These are phyloP conservation scores for Cryptocephalus primarius DNA, from an alignment of 2,888 invertebrate genomes.

Conservation along the genomic window DNA sequence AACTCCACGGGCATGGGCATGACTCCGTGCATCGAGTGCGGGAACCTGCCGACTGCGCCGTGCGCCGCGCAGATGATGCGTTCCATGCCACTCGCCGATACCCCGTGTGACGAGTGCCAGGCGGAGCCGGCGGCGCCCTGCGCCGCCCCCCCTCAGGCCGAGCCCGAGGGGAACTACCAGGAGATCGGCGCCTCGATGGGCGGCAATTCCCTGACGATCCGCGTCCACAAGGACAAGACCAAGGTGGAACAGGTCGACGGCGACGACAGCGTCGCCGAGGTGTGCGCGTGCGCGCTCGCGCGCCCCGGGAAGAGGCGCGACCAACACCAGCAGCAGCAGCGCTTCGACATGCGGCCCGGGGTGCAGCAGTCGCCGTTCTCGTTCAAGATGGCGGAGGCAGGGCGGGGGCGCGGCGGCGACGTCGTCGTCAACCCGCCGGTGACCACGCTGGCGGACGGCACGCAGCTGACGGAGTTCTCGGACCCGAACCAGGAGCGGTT, in stretches of 20 bases:
- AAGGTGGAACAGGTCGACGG: constrained; percentile 33
- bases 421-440: constrained; percentile 38
- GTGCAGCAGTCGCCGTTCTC: constrained; percentile 16
- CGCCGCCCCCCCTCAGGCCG: background rate
- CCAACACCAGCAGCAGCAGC: constrained; percentile 4
- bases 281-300: constrained; percentile 11
- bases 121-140: constrained; percentile 1
- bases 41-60: constrained; percentile 11
- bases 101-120: constrained; percentile 5
- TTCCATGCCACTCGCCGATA: background rate
- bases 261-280: constrained; percentile 18
- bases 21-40: constrained; percentile 19
- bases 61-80: constrained; percentile 1
- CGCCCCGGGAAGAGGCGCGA: constrained; percentile 8
- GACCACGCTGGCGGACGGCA: constrained; percentile 42
- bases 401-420: constrained; percentile 20
- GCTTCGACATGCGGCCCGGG: constrained; percentile 23
- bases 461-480: constrained; percentile 45
- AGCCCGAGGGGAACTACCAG: constrained; percentile 41
- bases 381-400: constrained; percentile 16
- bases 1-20: constrained; percentile 1
- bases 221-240: constrained; percentile 48
- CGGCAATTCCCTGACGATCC: constrained; percentile 53
- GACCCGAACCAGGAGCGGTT: constrained; percentile 48
- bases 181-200: constrained; percentile 57